Percentiles rank a stretch among this genome's conserved stretches.
phyloP scores from a whole-genome alignment of 2,888 invertebrate genomes.

The Napeogenes inachia region DNA sequence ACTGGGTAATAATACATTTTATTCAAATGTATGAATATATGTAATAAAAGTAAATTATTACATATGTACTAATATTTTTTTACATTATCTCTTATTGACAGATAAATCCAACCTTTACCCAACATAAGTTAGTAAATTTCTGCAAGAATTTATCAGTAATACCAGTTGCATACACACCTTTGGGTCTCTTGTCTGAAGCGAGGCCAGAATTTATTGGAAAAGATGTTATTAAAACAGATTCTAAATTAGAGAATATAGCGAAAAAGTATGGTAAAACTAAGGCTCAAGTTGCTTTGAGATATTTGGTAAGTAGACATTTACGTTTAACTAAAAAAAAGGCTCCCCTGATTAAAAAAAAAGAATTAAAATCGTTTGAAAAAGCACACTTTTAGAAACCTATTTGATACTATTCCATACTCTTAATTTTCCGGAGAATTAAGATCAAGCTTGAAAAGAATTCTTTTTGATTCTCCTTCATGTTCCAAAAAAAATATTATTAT shows the following conservation, averaged over 20 bases:
- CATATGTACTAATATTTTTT: constrained; percentile 16
- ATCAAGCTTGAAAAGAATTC: no score
- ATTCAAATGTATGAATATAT: no score
- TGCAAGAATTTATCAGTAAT: constrained; percentile 80
- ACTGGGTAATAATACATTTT: not conserved
- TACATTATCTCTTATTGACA: constrained; percentile 54
- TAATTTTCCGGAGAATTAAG: no score
- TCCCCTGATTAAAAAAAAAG: no score
- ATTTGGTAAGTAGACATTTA: constrained; percentile 74
- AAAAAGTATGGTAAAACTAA: constrained; percentile 80
- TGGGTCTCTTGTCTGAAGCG: constrained; percentile 75
- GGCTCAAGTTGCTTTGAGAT: constrained; percentile 81
- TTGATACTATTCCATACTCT: no score
- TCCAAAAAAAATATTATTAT: no score
- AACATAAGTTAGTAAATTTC: constrained; percentile 82
- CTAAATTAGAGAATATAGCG: constrained; percentile 75
- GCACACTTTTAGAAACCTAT: no score
- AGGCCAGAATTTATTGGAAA: constrained; percentile 68
- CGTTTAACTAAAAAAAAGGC: not conserved
- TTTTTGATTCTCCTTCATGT: no score
- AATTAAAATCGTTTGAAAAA: no score
- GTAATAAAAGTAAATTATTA: no score
- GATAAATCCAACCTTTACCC: constrained; percentile 82
- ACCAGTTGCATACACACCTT: constrained; percentile 85
- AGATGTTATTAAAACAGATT: constrained; percentile 78